These are phyloP conservation scores for Cassiopea xamachana DNA, from an alignment of 30 jellyfish, hydroid and myxozoan species.

Conservation along the genomic window DNA sequence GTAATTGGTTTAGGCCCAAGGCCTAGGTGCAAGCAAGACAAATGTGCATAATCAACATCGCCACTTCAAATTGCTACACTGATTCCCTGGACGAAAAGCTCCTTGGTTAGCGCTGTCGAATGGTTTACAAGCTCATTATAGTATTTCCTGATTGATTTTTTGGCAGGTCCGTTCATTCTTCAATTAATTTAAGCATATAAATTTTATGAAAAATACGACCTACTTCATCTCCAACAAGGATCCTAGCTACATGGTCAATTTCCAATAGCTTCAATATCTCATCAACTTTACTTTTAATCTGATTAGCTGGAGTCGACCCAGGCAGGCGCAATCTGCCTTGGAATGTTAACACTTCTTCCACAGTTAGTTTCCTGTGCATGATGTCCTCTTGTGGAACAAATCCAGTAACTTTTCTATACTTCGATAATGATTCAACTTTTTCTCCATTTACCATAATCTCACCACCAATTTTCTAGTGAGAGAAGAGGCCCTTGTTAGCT, in stretches of 20 bases:
- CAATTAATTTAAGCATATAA: neutral
- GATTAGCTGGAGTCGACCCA: slow-evolving; percentile 17
- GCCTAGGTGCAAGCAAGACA: too few relatives aligned
- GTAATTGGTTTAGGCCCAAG: too few relatives aligned
- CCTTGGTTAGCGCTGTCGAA: too few relatives aligned
- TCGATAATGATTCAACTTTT: slow-evolving; percentile 43
- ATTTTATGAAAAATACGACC: neutral
- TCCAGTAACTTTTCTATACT: slow-evolving; percentile 66
- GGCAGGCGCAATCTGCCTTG: slow-evolving; percentile 82
- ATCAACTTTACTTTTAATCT: slow-evolving; percentile 28
- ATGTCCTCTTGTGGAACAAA: slow-evolving; percentile 83
- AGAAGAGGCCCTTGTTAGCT: neutral
- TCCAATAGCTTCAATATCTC: slow-evolving; percentile 57
- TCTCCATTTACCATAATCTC: slow-evolving; percentile 45
- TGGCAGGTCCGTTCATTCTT: too few relatives aligned
- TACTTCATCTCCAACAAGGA: slow-evolving; percentile 71
- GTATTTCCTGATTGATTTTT: too few relatives aligned
- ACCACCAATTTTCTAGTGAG: slow-evolving; percentile 49
- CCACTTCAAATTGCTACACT: too few relatives aligned
- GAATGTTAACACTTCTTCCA: slow-evolving; percentile 58
- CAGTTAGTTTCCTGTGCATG: slow-evolving; percentile 73
- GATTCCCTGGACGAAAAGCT: too few relatives aligned
- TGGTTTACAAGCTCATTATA: too few relatives aligned
- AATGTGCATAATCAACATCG: too few relatives aligned
- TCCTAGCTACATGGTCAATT: slow-evolving; percentile 56